Conservation (phyloP, 2,888 invertebrate genomes). For the Eupelmus urozonus region DNA sequence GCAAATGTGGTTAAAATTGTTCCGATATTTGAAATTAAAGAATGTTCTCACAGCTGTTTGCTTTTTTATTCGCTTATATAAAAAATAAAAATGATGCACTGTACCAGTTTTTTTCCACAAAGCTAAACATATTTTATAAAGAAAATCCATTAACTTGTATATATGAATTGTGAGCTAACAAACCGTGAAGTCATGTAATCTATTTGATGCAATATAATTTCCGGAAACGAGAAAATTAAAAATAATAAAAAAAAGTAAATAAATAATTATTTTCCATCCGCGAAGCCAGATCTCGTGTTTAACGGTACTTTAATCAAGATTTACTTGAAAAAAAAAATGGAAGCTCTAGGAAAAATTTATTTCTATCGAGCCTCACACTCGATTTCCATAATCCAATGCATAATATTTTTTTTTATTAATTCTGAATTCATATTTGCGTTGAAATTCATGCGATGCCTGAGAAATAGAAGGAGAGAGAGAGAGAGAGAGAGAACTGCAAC, state of each 20-base stretch:
- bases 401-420: slow-evolving; percentile 22
- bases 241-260: too few relatives aligned
- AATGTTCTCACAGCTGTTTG: too few relatives aligned
- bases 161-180: neutral
- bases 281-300: neutral
- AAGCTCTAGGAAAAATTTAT: neutral
- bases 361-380: neutral
- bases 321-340: neutral
- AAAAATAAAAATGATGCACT: too few relatives aligned
- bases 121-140: too few relatives aligned
- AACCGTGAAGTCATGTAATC: neutral
- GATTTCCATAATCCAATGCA: slow-evolving; percentile 5
- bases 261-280: neutral
- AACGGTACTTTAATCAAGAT: neutral
- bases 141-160: too few relatives aligned
- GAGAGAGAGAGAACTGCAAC: neutral
- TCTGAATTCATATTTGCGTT: slow-evolving; percentile 6
- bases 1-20: too few relatives aligned
- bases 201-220: neutral
- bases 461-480: slow-evolving; percentile 2
- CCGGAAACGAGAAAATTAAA: too few relatives aligned
- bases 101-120: too few relatives aligned
- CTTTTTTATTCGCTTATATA: too few relatives aligned
- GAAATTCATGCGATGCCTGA: neutral
- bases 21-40: too few relatives aligned